These are phyloP conservation scores for Arenaria interpres DNA, from an alignment of 2,113 vertebrate genomes.

Conservation along the genomic window DNA sequence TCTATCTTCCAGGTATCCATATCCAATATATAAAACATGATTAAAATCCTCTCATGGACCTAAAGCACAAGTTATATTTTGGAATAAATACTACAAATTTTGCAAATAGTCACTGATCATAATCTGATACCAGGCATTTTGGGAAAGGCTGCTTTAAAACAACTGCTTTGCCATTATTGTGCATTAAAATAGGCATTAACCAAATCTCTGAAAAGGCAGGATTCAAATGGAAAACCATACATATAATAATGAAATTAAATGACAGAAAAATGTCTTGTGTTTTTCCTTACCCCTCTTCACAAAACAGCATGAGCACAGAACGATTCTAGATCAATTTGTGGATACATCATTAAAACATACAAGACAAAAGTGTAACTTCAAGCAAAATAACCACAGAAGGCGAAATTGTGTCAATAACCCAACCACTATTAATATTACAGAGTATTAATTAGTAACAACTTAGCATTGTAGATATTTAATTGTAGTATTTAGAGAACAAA, in stretches of 20 bases:
- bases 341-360: neutral
- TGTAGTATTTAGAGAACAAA: neutral
- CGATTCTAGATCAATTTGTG: neutral
- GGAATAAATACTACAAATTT: neutral
- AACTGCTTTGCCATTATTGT: neutral
- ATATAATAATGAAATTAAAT: neutral
- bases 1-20: neutral
- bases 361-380: neutral
- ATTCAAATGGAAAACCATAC: neutral
- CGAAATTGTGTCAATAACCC: neutral
- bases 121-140: neutral
- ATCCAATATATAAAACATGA: neutral
- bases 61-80: neutral
- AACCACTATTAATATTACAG: neutral
- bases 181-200: neutral
- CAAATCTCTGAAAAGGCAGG: neutral
- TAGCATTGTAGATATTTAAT: neutral
- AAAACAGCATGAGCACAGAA: neutral
- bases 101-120: neutral
- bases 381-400: neutral
- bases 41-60: neutral
- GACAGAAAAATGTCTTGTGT: neutral
- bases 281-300: neutral
- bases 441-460: constrained; percentile 2
- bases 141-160: neutral